Evolutionary conservation across 2,113 vertebrate species (phyloP), one percentile per base, ranked within the genome.

Genomic region (Hippocampus mohnikei): DNA sequence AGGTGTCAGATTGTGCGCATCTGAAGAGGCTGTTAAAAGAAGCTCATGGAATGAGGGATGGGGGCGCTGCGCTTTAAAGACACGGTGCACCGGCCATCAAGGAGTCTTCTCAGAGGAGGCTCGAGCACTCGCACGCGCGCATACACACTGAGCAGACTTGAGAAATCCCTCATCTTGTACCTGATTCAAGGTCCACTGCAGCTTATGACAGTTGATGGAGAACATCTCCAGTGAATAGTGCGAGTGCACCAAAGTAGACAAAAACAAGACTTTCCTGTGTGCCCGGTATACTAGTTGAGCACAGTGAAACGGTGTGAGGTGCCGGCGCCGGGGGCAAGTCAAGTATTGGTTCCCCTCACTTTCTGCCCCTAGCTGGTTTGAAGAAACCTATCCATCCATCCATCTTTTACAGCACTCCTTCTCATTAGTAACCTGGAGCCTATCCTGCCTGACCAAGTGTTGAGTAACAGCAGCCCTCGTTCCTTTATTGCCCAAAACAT

Each of bases 181-280:
- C 85, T 84, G 83, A 90, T 91, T 92, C 89, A 90, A 91, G 91
- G 90, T 91, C 86, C 75, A 55, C 85, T 91, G 89, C 79, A 66
- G 74, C 75, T 91, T 88, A 90, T 90, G 90, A 90, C 87, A 89
- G 86, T 70, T 90, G 89, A 92, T 89, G 91, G 83, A 69, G 81
- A 86, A 88, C 80, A 80, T 87, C 83, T 85, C 88, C 86, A 82
- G 80, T 3, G 59, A 83, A 83, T 69, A 71, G 73, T 85, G 82
- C 67, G 63, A 84, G 25, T 40, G 25, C 48, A 67, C 18, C 29
- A 67, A 67, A n/a, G 23, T 27, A 27, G 63, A 65, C 42, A 44
- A 48, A 65, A 65, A 65, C 42, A 65, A 46, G 63, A 23, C 13
- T 42, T 65, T 23, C n/a, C 41, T 33, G 11, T 58, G 12, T 58